A percentile compares a stretch with the other conserved stretches of the same genome.
These are phyloP conservation scores for Crocallis elinguaria DNA, from an alignment of 2,888 invertebrate genomes.

Conservation along the genomic window DNA sequence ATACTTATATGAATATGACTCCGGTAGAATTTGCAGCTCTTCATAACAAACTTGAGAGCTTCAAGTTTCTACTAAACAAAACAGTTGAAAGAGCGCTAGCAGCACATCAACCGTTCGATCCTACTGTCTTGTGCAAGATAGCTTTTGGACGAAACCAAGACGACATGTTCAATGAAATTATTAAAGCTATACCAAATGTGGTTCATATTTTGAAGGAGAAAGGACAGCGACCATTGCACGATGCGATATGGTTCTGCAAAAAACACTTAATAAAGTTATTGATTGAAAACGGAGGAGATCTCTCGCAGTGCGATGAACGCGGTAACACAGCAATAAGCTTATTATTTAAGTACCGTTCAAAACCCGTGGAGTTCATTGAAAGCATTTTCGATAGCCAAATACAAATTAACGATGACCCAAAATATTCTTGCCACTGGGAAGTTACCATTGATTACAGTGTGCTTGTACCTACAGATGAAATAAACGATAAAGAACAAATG, in stretches of 20 bases:
- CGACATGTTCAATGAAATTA: not conserved
- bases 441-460: slow-evolving; percentile 6
- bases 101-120: not conserved
- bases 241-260: not conserved
- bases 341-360: slow-evolving; percentile 38
- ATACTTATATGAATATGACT: slow-evolving; percentile 3
- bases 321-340: slow-evolving; percentile 9
- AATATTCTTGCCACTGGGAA: slow-evolving; percentile 27
- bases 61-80: slow-evolving; percentile 53
- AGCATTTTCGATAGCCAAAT: slow-evolving; percentile 73
- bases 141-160: not conserved
- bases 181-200: slow-evolving; percentile 1
- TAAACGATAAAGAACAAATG: not conserved
- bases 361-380: slow-evolving; percentile 72
- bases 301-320: not conserved
- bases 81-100: slow-evolving; percentile 42
- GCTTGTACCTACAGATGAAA: not conserved
- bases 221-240: slow-evolving; percentile 5
- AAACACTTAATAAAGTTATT: slow-evolving; percentile 1
- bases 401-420: slow-evolving; percentile 47
- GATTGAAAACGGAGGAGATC: slow-evolving; percentile 10
- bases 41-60: slow-evolving; percentile 47
- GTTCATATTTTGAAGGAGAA: not conserved
- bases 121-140: not conserved
- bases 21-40: slow-evolving; percentile 34